Percentiles rank a stretch among this genome's conserved stretches.
Evolutionary conservation across 2,113 vertebrate genomes (phyloP).

Genomic region (Calonectris borealis): DNA sequence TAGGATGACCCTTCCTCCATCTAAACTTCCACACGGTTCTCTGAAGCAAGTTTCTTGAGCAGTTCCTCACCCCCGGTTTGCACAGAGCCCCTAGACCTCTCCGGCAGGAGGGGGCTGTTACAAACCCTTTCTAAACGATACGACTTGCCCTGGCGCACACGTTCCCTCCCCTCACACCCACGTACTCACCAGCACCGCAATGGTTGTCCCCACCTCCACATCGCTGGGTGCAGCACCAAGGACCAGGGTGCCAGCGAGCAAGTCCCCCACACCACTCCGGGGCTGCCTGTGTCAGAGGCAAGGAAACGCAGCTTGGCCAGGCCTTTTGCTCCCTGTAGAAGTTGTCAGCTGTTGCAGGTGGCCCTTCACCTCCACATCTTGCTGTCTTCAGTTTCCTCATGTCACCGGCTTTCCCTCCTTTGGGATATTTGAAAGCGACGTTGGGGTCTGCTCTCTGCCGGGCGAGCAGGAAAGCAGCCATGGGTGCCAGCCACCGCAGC

Average conservation of each 20-base stretch:
- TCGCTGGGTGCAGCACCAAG: neutral
- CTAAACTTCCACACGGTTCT: neutral
- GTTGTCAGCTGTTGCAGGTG: neutral
- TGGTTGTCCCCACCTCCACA: fast-evolving
- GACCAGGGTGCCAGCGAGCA: fast-evolving
- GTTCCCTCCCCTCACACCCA: neutral
- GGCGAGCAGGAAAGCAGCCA: neutral
- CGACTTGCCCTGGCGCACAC: fast-evolving
- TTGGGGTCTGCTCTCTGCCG: neutral
- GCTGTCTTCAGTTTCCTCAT: neutral
- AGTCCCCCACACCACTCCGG: neutral
- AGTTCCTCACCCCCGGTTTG: neutral
- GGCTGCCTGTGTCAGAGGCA: neutral
- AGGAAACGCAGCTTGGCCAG: neutral
- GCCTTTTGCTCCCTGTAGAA: neutral
- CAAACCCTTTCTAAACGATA: neutral
- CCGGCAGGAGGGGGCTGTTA: neutral
- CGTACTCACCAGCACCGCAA: neutral
- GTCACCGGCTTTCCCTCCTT: neutral
- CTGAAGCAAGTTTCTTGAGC: neutral
- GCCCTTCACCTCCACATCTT: neutral
- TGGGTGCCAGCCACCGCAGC: neutral
- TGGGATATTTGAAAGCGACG: neutral
- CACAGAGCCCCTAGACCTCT: neutral
- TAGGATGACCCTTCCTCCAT: neutral